Percentiles rank a stretch among this genome's conserved stretches.
phyloP scores from a whole-genome alignment of 1,140 invertebrate species.

The Heterodera carotae region DNA sequence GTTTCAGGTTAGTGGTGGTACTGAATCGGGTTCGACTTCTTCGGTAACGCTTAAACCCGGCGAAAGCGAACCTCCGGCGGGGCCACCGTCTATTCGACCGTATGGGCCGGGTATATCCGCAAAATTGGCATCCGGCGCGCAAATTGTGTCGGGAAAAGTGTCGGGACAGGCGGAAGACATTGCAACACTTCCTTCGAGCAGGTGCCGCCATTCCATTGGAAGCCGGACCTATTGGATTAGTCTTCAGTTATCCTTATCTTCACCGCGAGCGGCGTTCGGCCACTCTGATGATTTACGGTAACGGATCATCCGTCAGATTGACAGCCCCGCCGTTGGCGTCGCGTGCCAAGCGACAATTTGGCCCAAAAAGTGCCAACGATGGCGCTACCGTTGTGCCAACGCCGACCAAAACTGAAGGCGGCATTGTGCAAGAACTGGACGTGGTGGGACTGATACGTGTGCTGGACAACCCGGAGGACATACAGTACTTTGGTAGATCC shows the following conservation, averaged over 20 bases:
- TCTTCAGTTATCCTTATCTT: neutral
- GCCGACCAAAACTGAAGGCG: neutral
- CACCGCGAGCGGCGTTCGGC: conserved; percentile 3
- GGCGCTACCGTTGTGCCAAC: conserved; percentile 3
- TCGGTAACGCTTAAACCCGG: conserved; percentile 16
- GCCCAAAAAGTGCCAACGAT: neutral
- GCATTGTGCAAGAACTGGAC: conserved; percentile 50
- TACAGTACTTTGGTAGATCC: conserved; percentile 46
- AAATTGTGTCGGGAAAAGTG: conserved; percentile 39
- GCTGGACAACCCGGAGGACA: conserved; percentile 58
- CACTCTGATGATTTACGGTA: neutral
- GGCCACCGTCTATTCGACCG: conserved; percentile 40
- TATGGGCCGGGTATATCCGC: conserved; percentile 27
- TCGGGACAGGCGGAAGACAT: conserved; percentile 7
- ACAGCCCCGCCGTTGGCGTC: neutral
- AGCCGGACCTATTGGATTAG: neutral
- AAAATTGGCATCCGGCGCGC: conserved; percentile 6
- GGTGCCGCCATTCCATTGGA: neutral
- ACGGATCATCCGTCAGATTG: neutral
- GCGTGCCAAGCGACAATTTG: neutral
- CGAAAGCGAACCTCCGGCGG: conserved; percentile 15
- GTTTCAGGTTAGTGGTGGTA: conserved; percentile 23
- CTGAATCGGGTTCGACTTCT: neutral
- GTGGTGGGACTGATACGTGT: conserved; percentile 63
- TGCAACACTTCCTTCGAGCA: neutral